Evolutionary conservation across 2,888 invertebrate species (phyloP), one percentile per base, ranked within the genome.

Genomic region (Mongoloraphidia duomilia): DNA sequence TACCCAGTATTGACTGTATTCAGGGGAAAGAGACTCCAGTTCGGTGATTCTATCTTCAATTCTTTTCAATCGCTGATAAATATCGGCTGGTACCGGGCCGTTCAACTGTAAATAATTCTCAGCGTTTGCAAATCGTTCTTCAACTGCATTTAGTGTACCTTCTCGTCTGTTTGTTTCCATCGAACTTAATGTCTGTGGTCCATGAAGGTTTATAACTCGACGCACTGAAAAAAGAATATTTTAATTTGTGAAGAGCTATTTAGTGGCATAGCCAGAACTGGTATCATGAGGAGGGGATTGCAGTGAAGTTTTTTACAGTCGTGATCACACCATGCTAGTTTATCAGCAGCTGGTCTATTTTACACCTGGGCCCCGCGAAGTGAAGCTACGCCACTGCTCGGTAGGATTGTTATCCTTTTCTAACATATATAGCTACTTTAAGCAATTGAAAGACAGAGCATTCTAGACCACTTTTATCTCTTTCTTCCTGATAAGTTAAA

Each of bases 21-120:
- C 90, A 0, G 89, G 89, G 38, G 88, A 89, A 47, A 84, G 64
- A 0, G 85, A 75, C 65, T 90, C 84, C 50, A 90, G 65, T 52
- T 76, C 70, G 8, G 85, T 69, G 44, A 91, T 74, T 54, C 80
- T 74, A 58, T 88, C 78, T 65, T 91, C 90, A 58, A 89, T 72
- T 1, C 67, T 68, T 64, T 86, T 86, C 6, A 90, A 65, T 34
- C 89, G 70, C 50, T 69, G 67, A 60, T 82, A 84, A 35, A 89
- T 68, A 62, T 82, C 79, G 50, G 70, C 73, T 0, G 80, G 70
- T 1, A 79, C 74, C 1, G 79, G 76, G 42, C 65, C 68, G 43
- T 61, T 63, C 34, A 73, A 54, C 59, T 73, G 74, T 34, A 84
- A 68, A 61, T 76, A 79, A 50, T 68, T 66, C 68, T 88, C 88